Evolutionary conservation across 2,113 vertebrate species (phyloP).

Genomic region (Hyla sarda): DNA sequence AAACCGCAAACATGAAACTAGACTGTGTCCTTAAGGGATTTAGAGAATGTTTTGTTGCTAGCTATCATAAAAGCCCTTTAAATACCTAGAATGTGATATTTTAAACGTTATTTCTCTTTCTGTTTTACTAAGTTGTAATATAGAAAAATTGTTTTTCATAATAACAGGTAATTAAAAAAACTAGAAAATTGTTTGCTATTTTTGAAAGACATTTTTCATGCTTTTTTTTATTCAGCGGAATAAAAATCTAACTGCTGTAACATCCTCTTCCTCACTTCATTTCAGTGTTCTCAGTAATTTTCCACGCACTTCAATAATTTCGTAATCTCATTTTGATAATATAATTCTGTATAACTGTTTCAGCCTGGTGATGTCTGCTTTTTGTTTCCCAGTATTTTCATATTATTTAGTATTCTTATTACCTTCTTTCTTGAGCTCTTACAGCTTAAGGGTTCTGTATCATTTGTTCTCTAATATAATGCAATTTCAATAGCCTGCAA

Average conservation of each 20-base stretch:
- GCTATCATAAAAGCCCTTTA: not conserved
- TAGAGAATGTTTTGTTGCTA: too few relatives aligned
- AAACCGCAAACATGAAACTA: too few relatives aligned
- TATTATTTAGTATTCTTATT: not conserved
- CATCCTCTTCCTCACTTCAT: slow-evolving; percentile 2
- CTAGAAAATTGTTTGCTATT: too few relatives aligned
- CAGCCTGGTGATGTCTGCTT: not conserved
- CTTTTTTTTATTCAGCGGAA: not conserved
- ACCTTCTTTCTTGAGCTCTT: not conserved
- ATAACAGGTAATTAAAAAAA: too few relatives aligned
- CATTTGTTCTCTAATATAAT: slow-evolving; percentile 26
- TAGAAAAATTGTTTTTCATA: too few relatives aligned
- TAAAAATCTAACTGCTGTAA: not conserved
- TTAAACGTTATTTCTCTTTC: not conserved
- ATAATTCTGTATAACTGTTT: not conserved
- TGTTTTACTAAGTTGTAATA: too few relatives aligned
- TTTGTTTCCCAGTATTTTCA: not conserved
- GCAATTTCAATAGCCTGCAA: slow-evolving; percentile 19
- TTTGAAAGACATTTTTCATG: too few relatives aligned
- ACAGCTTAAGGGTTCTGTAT: slow-evolving; percentile 27
- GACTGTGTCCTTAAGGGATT: too few relatives aligned
- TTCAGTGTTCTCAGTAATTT: slow-evolving; percentile 15
- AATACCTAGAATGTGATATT: not conserved
- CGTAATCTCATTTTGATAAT: slow-evolving; percentile 26
- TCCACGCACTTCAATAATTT: slow-evolving; percentile 26